A percentile compares a stretch with the other conserved stretches of the same genome.
Conservation (phyloP, 1,140 invertebrate species). For the Lasaia peninsularis region DNA sequence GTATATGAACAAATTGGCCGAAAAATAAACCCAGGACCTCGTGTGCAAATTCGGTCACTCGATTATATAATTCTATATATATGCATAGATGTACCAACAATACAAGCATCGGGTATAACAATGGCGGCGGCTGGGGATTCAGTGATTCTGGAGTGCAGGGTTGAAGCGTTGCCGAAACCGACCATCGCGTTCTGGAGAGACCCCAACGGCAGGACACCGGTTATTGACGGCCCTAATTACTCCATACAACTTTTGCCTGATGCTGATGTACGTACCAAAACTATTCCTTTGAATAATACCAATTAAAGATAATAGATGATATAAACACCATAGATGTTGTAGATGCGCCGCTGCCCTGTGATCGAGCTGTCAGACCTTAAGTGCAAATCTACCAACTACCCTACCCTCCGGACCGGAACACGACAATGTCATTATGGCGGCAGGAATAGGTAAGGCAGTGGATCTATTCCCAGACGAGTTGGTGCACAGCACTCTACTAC, state of each 20-base stretch:
- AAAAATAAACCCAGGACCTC: too few species aligned
- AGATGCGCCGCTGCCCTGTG: too few species aligned
- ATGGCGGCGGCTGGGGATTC: conserved; percentile 85
- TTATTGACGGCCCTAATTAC: conserved; percentile 87
- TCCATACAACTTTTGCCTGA: conserved; percentile 78
- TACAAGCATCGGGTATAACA: conserved; percentile 85
- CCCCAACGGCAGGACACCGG: conserved; percentile 81
- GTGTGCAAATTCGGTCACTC: too few species aligned
- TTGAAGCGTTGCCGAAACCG: conserved; percentile 86
- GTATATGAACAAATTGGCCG: too few species aligned
- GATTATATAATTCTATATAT: not conserved
- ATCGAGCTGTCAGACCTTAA: too few species aligned
- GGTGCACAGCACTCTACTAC: too few species aligned
- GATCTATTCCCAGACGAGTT: too few species aligned
- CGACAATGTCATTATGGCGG: too few species aligned
- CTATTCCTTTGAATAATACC: not conserved
- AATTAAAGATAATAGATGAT: not conserved
- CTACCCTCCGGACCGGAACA: too few species aligned
- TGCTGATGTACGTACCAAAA: conserved; percentile 75
- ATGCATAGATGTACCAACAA: conserved; percentile 82
- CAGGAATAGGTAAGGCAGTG: too few species aligned
- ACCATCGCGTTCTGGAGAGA: conserved; percentile 89
- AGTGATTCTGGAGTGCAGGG: conserved; percentile 85
- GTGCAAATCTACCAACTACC: too few species aligned
- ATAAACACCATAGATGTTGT: too few species aligned